phyloP scores from a whole-genome alignment of 2,888 invertebrate species.

The Leucozona laternaria region DNA sequence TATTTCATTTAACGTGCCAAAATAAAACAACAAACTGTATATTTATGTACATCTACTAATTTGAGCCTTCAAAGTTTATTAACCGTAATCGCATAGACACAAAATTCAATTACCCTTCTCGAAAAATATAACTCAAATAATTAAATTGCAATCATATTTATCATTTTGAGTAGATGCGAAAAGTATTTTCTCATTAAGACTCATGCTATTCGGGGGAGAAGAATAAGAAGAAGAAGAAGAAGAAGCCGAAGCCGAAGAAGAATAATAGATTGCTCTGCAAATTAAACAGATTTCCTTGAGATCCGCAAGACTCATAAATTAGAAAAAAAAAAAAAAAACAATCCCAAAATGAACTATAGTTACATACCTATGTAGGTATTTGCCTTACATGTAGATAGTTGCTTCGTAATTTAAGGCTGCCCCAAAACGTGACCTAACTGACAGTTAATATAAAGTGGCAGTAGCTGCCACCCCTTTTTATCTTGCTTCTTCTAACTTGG shows the following conservation, averaged over 20 bases:
- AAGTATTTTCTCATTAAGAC: slow-evolving; percentile 25
- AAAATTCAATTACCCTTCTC: slow-evolving; percentile 12
- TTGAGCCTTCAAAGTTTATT: slow-evolving; percentile 5
- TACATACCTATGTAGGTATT: not conserved
- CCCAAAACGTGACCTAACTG: slow-evolving; percentile 45
- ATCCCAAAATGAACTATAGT: not conserved
- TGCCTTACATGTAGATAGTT: not conserved
- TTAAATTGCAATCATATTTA: slow-evolving; percentile 38
- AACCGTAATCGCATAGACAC: not conserved
- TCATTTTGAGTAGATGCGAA: slow-evolving; percentile 23
- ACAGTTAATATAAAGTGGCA: slow-evolving; percentile 56
- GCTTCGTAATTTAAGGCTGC: slow-evolving; percentile 14
- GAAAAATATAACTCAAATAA: slow-evolving; percentile 17
- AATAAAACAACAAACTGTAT: not conserved
- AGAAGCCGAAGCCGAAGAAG: not conserved
- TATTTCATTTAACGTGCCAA: not conserved
- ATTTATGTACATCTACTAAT: not conserved
- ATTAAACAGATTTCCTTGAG: slow-evolving; percentile 25
- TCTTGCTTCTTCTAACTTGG: not conserved
- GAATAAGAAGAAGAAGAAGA: not conserved
- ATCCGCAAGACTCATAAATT: slow-evolving; percentile 41
- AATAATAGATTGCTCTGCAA: slow-evolving; percentile 15
- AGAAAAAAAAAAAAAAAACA: slow-evolving; percentile 14
- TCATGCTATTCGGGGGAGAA: slow-evolving; percentile 1
- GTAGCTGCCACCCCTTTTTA: slow-evolving; percentile 42